Base-by-base conservation (phyloP, 2,113 vertebrate genomes). In the Catharus minimus region DNA sequence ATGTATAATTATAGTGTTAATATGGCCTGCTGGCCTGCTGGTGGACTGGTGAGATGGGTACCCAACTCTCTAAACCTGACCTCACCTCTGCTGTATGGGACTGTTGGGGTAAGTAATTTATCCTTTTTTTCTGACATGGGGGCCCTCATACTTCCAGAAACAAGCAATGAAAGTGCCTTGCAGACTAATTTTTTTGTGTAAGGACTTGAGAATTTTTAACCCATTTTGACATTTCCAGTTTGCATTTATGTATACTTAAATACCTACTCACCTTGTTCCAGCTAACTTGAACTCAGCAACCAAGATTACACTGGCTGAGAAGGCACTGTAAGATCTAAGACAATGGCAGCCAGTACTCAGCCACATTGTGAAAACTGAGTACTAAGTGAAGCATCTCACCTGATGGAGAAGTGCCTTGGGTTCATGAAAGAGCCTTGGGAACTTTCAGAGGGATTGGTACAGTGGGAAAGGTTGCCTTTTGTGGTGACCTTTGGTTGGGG, bases 11-110 rank as follows among this genome's bases (percentile, higher is more conserved):
- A 75, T n/a, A 55, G 11, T 26, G 46, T 38, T 53, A 72, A 43
- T 64, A 69, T 52, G 38, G 18, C 44, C 75, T 86, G 24, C 33
- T 2, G 11, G 39, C 46, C 67, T n/a, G 22, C 56, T 83, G 65
- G 44, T 67, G 46, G 26, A 28, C 41, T 5, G 3, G 11, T 0
- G 1, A 83, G 32, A 72, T 0, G 1, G 28, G 41, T 18, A 78
- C 36, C 11, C 0, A 4, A 23, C 7, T 68, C 23, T 81, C 38
- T 83, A 83, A 67, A 90, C 11, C 53, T 83, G 57, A 53, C 44
- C 55, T 78, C 6, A 5, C 26, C 66, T 83, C 33, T 72, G 28
- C 50, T 1, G 0, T 61, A 13, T 36, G 22, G 33, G 28, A 47
- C 65, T 65, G 23, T 4, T 65, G 44, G 23, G 65, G 18, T 68